Base-by-base conservation (phyloP, 2,888 invertebrate species). In the Prenolepis imparis region DNA sequence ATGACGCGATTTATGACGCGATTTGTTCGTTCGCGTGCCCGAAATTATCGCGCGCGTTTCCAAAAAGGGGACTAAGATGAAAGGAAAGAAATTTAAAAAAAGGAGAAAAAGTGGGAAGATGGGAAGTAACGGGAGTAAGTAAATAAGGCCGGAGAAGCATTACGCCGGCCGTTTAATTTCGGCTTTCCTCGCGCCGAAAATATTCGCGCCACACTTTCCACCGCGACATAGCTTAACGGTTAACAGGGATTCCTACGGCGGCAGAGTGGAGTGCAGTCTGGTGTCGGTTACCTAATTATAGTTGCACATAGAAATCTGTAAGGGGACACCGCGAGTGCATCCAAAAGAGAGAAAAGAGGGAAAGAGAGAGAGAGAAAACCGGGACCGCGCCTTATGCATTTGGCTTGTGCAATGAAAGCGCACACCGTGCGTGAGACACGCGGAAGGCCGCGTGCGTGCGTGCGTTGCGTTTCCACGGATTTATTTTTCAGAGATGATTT, bases 271-370 rank as follows among this genome's bases (percentile, higher is more conserved):
- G n/a, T n/a, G n/a, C 61, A 48, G 63, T 86, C n/a, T 39, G 59
- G 87, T 89, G 88, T 90, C 89, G 72, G 88, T 90, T 90, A 90
- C 89, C 90, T 90, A 90, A 90, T 90, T 90, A 90, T 90, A 90
- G 90, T 90, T 90, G 90, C 89, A 61, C 70, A 90, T 89, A 89
- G 90, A 90, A 90, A 90, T 90, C 87, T 90, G 90, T 90, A 90
- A 90, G 87, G 89, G 86, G 90, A 90, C 89, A 90, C 90, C 90
- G 87, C 24, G 55, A 21, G 61, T 36, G 52, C 59, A 36, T 70
- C 24, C 59, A 41, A 18, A 41, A 59, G 83, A 72, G 57, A 41
- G 39, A 75, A 24, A 57, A 55, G 52, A n/a, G 59, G n/a, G 36
- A 55, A 18, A 72, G 48, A 75, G 28, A 36, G 36, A 21, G 32